Base-by-base conservation (phyloP, 1,140 invertebrate genomes). In the Sycophaga agraensis region DNA sequence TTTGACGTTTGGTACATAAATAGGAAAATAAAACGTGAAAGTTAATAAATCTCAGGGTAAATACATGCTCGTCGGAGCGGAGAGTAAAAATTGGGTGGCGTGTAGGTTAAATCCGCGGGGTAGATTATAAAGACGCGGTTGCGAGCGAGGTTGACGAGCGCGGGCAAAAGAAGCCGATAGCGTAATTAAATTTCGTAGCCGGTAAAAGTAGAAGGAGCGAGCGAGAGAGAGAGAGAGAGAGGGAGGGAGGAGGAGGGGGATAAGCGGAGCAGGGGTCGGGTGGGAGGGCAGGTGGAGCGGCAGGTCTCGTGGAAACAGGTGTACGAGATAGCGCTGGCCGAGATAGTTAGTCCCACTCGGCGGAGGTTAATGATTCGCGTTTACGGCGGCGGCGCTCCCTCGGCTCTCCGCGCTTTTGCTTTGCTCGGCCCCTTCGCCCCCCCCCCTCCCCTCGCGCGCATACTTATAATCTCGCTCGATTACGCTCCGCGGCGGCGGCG, bases 291-390 rank as follows among this genome's bases (percentile, higher is more conserved):
- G 57, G 49, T 55, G 34, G 39, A 57, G 11, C 22, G 11, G 31
- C 11, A n/a, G 35, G 11, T 45, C 28, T 4, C 48, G 56, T 50
- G 59, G n/a, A 65, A 69, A 70, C 69, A 70, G 68, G 66, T 70
- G 66, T 66, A 61, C 24, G 62, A 60, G 49, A 51, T 35, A 43
- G 42, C 21, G 46, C 21, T 21, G 22, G 16, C 39, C 46, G 19
- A n/a, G 28, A 39, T 55, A 55, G 51, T 57, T 56, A 45, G 19
- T 46, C 31, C 28, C 22, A 42, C 51, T 19, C 26, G 53, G 63
- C 50, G 24, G 54, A 68, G 61, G 67, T 70, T 66, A 68, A 71
- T 67, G 65, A 68, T 70, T 71, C 59, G 54, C 60, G 40, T 70
- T 68, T 67, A 64, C 54, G 60, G 65, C 45, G 49, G 28, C 4